Evolutionary conservation across 2,113 vertebrate species (phyloP).

Genomic region (Platanista minor): DNA sequence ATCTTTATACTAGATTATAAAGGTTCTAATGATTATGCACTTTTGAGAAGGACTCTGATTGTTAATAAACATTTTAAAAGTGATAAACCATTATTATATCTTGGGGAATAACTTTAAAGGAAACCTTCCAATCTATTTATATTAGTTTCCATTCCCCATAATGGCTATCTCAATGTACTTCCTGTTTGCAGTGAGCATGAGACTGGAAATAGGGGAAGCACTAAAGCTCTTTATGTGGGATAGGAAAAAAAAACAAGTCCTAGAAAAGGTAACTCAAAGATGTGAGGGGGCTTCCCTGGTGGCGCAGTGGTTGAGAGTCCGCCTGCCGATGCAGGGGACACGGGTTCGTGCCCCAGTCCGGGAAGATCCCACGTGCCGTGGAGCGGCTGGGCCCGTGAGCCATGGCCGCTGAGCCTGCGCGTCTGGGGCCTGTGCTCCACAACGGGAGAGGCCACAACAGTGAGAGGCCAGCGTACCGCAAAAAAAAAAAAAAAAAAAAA

Average conservation of each 20-base stretch:
- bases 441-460: no score
- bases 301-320: no score
- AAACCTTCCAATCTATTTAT: slow-evolving; percentile 24
- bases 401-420: no score
- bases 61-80: slow-evolving; percentile 55
- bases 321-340: no score
- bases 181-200: neutral
- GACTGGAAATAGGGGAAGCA: neutral
- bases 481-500: no score
- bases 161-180: neutral
- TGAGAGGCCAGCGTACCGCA: no score
- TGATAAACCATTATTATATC: neutral
- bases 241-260: neutral
- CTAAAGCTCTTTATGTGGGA: neutral
- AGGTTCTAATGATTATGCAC: slow-evolving; percentile 25
- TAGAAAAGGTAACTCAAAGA: slow-evolving; percentile 4
- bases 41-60: slow-evolving; percentile 44
- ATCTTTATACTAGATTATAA: neutral
- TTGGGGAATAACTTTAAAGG: slow-evolving; percentile 47
- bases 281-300: no score
- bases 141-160: neutral
- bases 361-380: no score
- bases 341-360: no score
- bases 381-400: no score
- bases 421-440: no score